Conservation (phyloP, 2,888 invertebrate genomes). For the Dioctria rufipes region DNA sequence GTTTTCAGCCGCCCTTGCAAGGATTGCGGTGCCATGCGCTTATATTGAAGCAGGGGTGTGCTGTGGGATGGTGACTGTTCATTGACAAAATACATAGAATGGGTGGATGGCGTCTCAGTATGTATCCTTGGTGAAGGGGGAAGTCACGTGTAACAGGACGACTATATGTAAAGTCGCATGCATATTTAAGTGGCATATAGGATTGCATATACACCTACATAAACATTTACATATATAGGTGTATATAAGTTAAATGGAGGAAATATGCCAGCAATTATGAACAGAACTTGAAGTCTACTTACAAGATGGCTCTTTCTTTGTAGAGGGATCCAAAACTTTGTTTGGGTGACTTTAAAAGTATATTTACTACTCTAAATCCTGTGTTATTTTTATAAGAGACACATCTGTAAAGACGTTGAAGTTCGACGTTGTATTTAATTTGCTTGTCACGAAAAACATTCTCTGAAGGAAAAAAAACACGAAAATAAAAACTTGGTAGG, state of each 20-base stretch:
- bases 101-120: slow-evolving; percentile 30
- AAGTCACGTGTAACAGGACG: slow-evolving; percentile 38
- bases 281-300: no score
- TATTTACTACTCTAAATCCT: no score
- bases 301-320: no score
- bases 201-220: slow-evolving; percentile 15
- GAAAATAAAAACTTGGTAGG: neutral
- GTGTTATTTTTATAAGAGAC: no score
- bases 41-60: neutral
- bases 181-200: slow-evolving; percentile 40
- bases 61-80: neutral
- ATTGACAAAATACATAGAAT: slow-evolving; percentile 8
- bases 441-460: slow-evolving; percentile 43
- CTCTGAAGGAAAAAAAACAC: neutral
- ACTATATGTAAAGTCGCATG: neutral
- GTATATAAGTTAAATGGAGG: slow-evolving; percentile 1
- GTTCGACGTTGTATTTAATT: slow-evolving; percentile 1
- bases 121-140: neutral
- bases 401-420: no score
- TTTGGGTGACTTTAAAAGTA: no score
- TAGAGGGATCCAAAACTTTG: no score
- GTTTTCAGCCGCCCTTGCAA: slow-evolving; percentile 11
- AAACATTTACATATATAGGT: neutral
- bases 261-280: slow-evolving; percentile 39
- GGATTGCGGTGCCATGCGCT: slow-evolving; percentile 20